Conservation (phyloP, 2,113 vertebrate species). For the Heterocephalus glaber region DNA sequence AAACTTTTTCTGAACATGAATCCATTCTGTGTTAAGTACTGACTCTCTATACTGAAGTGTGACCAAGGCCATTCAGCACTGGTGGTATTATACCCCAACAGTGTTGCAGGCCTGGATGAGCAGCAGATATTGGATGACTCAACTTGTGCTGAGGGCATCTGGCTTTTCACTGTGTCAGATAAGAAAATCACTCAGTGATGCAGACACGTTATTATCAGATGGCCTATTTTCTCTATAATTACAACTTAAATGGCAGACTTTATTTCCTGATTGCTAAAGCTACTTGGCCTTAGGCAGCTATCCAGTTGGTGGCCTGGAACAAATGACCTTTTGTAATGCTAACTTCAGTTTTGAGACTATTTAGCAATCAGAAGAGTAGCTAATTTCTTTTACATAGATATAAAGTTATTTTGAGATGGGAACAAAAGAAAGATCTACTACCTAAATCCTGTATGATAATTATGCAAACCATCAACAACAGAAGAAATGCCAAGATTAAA, state of each 20-base stretch:
- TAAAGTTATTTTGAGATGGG: conserved; percentile 8
- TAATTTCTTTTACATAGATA: neutral
- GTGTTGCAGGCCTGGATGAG: neutral
- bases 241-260: conserved; percentile 15
- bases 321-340: neutral
- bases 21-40: neutral
- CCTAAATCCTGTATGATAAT: neutral
- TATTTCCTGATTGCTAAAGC: conserved; percentile 35
- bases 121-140: neutral
- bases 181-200: conserved; percentile 1
- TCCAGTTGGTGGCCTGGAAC: neutral
- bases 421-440: conserved; percentile 17
- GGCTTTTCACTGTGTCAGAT: neutral
- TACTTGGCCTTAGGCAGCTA: conserved; percentile 23
- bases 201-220: conserved; percentile 33
- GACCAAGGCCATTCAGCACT: neutral
- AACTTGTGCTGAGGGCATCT: neutral
- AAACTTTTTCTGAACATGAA: neutral
- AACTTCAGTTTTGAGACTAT: conserved; percentile 30
- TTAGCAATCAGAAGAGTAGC: neutral
- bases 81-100: neutral
- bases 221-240: conserved; percentile 49
- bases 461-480: conserved; percentile 32
- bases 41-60: neutral
- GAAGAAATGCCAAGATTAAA: conserved; percentile 45